Evolutionary conservation across 2,113 vertebrate species (phyloP).

Genomic region (Channa argus): DNA sequence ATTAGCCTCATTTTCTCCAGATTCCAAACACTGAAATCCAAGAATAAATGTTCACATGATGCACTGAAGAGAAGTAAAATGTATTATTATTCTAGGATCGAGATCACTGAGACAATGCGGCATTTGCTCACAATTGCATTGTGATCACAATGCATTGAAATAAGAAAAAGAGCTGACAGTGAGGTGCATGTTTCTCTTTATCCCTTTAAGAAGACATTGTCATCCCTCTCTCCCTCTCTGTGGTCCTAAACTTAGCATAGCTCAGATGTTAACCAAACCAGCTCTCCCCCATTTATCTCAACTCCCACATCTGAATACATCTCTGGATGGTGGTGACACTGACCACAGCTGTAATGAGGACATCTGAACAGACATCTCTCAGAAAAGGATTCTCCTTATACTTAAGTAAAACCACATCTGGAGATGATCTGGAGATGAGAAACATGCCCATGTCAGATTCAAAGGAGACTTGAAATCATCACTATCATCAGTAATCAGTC

Average conservation of each 20-base stretch:
- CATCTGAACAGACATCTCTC: slow-evolving; percentile 51
- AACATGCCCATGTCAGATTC: slow-evolving; percentile 34
- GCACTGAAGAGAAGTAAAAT: not conserved
- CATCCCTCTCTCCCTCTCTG: slow-evolving; percentile 21
- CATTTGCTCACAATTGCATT: slow-evolving; percentile 15
- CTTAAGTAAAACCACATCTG: slow-evolving; percentile 55
- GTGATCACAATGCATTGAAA: not conserved
- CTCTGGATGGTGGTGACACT: slow-evolving; percentile 50
- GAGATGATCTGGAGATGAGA: slow-evolving; percentile 28
- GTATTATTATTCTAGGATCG: not conserved
- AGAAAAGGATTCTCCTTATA: slow-evolving; percentile 25
- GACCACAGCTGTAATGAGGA: slow-evolving; percentile 65
- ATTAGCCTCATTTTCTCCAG: not conserved
- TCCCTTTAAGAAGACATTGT: slow-evolving; percentile 34
- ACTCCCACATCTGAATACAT: slow-evolving; percentile 56
- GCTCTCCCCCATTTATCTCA: slow-evolving; percentile 53
- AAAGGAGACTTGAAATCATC: slow-evolving; percentile 44
- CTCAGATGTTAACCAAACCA: slow-evolving; percentile 43
- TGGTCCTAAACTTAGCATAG: slow-evolving; percentile 31
- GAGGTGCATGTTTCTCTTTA: slow-evolving; percentile 28
- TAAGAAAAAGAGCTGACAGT: slow-evolving; percentile 21
- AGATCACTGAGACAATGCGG: not conserved
- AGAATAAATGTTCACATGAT: not conserved
- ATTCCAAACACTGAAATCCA: not conserved
- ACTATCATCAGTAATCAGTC: slow-evolving; percentile 17